phyloP scores from a whole-genome alignment of 2,797 vertebrate species.

The Molossus molossus region DNA sequence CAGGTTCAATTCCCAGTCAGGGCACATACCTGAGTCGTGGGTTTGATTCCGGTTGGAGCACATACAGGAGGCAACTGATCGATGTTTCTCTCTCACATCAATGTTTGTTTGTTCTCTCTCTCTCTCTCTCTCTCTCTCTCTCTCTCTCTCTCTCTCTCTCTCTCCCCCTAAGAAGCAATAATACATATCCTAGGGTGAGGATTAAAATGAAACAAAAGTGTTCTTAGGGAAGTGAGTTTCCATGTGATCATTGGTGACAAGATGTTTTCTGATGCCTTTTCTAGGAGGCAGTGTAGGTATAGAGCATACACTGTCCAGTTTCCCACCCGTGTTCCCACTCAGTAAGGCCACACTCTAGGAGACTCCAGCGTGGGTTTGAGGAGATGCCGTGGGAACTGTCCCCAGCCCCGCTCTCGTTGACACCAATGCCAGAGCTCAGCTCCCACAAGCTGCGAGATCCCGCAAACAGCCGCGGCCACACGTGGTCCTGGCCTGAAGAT shows the following conservation, averaged over 20 bases:
- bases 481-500: neutral
- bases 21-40: too few relatives aligned
- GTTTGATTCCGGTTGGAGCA: too few relatives aligned
- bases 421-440: neutral
- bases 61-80: too few relatives aligned
- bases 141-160: too few relatives aligned
- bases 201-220: neutral
- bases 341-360: neutral
- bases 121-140: too few relatives aligned
- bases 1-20: too few relatives aligned
- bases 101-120: too few relatives aligned
- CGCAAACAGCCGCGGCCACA: neutral
- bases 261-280: neutral
- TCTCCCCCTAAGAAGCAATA: too few relatives aligned
- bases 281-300: neutral
- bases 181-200: too few relatives aligned
- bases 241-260: neutral
- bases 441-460: neutral
- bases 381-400: neutral
- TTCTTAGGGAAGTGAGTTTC: slow-evolving; percentile 19
- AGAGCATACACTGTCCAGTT: neutral
- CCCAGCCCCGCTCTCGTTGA: neutral
- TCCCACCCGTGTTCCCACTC: neutral
- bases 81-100: too few relatives aligned
- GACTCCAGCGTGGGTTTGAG: neutral